These are phyloP conservation scores for Henricia sp. DNA, from an alignment of 53 echinoderm and acorn worm genomes.

Conservation along the genomic window DNA sequence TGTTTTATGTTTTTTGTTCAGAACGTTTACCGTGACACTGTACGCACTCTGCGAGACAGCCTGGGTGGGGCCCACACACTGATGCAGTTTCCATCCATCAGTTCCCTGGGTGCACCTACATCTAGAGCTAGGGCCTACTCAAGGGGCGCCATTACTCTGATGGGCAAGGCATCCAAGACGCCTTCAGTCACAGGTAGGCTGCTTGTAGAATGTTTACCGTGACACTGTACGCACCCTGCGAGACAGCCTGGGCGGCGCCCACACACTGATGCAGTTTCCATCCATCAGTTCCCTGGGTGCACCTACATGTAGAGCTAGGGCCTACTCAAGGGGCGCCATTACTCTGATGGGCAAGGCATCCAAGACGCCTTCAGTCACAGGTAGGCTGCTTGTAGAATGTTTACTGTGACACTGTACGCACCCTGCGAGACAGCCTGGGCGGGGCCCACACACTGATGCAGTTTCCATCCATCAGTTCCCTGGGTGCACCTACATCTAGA, in stretches of 20 bases:
- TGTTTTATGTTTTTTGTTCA: no score
- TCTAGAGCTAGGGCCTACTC: not conserved
- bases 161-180: conserved; percentile 93
- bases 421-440: conserved; percentile 86
- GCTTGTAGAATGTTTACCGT: conserved; percentile 75
- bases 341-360: conserved; percentile 83
- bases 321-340: conserved; percentile 20
- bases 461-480: conserved; percentile 95
- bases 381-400: conserved; percentile 67
- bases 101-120: conserved; percentile 80
- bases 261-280: conserved; percentile 90
- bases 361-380: conserved; percentile 91
- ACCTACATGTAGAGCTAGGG: not conserved
- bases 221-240: conserved; percentile 85
- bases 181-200: conserved; percentile 84
- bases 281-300: conserved; percentile 93
- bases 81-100: conserved; percentile 93
- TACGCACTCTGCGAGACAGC: conserved; percentile 82
- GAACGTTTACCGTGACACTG: conserved; percentile 89
- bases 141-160: conserved; percentile 47
- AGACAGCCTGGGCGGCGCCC: conserved; percentile 93
- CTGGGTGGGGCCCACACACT: conserved; percentile 94
- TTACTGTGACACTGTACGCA: conserved; percentile 88
- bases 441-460: conserved; percentile 91
- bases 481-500: conserved; percentile 60